Evolutionary conservation across 2,797 vertebrate species (phyloP), one percentile per base, ranked within the genome.

Genomic region (Gorsachius magnificus): DNA sequence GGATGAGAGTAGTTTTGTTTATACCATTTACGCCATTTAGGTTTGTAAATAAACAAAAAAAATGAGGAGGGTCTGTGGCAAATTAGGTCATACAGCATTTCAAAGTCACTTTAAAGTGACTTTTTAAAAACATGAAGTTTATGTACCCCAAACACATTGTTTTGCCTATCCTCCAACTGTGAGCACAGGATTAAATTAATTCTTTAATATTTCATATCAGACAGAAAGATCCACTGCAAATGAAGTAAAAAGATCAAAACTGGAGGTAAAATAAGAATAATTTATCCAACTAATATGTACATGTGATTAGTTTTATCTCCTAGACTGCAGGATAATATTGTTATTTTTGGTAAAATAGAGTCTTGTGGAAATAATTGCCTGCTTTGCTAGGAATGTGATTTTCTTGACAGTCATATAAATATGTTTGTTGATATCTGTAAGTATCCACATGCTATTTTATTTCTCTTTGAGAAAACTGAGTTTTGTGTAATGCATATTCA

Each of bases 251-350:
- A 93, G 25, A 94, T 89, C 65, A 89, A 94, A 96, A 95, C 20
- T 63, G 57, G 65, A 90, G 33, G 70, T 95, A 81, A 60, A 90
- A 45, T 83, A 87, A 90, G 86, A 96, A 78, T 83, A 89, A 84
- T 93, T 95, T 89, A 87, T 93, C 69, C 57, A 57, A n/a, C 72
- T 87, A 87, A 83, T 85, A 66, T 25, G 36, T 85, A 58, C 38
- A 17, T 60, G 46, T 89, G 72, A 90, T 93, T 95, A 89, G 58
- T 72, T 93, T 95, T 96, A 92, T 94, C 80, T 89, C 89, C 17
- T 17, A 80, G 60, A 48, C 81, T 87, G 76, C 93, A 94, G 89
- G 75, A 71, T 93, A 85, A 85, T 97, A 38, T 58, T 84, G 51
- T 46, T 63, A 15, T 6, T 87, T 95, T 89, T 95, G 77, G 29